Conservation (phyloP, 2,888 invertebrate species). For the Spisula subtruncata region DNA sequence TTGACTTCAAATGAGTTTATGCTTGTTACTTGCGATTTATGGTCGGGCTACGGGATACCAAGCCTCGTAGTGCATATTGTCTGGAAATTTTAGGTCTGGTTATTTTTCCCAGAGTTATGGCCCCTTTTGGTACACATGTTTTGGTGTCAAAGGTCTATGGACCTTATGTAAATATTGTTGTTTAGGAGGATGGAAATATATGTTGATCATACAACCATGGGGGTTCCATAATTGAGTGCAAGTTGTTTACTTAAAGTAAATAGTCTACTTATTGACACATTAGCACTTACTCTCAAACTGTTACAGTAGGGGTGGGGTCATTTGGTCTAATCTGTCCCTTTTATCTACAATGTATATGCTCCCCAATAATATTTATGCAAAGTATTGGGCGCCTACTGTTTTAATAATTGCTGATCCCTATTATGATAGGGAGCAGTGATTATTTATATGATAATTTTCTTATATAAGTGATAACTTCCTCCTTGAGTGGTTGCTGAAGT, state of each 20-base stretch:
- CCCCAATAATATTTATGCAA: not conserved
- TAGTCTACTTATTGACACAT: not conserved
- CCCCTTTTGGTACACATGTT: too few species aligned
- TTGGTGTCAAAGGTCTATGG: too few species aligned
- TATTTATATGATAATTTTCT: constrained; percentile 41
- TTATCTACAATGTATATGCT: not conserved
- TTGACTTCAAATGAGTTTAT: not conserved
- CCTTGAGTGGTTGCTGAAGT: too few species aligned
- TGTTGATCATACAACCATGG: too few species aligned
- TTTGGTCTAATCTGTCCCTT: not conserved
- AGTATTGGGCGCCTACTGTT: constrained; percentile 24
- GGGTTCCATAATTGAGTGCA: too few species aligned
- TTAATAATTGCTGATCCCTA: not conserved
- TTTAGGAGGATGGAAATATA: too few species aligned
- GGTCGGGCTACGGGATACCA: not conserved
- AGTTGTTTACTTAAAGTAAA: not conserved
- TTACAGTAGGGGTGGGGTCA: not conserved
- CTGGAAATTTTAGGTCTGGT: too few species aligned
- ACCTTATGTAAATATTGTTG: too few species aligned
- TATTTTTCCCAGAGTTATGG: too few species aligned
- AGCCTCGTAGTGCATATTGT: too few species aligned
- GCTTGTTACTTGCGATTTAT: not conserved
- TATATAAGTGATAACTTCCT: constrained; percentile 38
- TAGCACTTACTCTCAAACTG: not conserved
- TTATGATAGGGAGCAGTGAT: constrained; percentile 1